Base-by-base conservation (phyloP, 2,888 invertebrate species). In the Monoplex corrugatus region DNA sequence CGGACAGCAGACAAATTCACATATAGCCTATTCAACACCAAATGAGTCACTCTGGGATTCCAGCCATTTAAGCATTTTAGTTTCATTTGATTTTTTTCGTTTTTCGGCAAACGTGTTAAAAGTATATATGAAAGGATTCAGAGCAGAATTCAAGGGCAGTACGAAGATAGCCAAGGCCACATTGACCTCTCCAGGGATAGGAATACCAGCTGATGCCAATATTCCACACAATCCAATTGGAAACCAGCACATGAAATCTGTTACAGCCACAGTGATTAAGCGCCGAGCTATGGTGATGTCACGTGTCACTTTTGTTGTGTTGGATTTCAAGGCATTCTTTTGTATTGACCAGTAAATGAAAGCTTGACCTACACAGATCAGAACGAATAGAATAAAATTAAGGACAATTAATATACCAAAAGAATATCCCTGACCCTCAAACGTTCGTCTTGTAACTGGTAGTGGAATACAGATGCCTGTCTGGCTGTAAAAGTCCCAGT, bases 221-320 rank as follows among this genome's bases (percentile, higher is more conserved):
- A 68, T 23, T n/a, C 63, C 63, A 68, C 63, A 68, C 63, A 68
- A 28, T 68, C 63, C 63, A 68, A 68, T 68, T 6, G 63, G 63
- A 68, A 68, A 68, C 63, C 63, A 68, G 63, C 63, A 68, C 63
- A 68, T 13, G n/a, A 68, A 68, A 68, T 68, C 63, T 68, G 63
- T 68, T 23, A 68, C n/a, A 6, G 63, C 63, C 23, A 68, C 63
- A 68, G 28, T 68, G 63, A 68, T 68, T n/a, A 68, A 68, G n/a
- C 63, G 63, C 6, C 63, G 63, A 68, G 63, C 63, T 68, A 68
- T 68, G 63, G n/a, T 68, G 28, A 68, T 1, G 28, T 68, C 28
- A 6, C 28, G 63, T 23, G 63, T 28, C 63, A 68, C 1, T 72
- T 72, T 72, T 32, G 38, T 16, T 16, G 32, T 72, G 19, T 72